Base-by-base conservation (phyloP, 2,113 vertebrate species). In the Turdus rufiventris region DNA sequence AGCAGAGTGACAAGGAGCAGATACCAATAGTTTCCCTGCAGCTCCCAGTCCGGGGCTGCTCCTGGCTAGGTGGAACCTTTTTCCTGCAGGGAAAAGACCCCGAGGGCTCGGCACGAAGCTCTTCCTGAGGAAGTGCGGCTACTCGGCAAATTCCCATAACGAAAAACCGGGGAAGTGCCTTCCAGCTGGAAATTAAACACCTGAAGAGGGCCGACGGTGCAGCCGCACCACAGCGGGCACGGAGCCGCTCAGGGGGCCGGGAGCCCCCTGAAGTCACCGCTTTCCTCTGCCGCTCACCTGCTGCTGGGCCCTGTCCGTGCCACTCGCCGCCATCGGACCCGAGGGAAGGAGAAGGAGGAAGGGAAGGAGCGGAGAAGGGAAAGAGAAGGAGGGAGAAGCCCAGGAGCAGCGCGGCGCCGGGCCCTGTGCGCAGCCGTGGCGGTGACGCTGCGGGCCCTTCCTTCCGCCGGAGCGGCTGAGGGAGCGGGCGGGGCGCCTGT, bases 401-500 rank as follows among this genome's bases (percentile, higher is more conserved):
- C 1, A 2, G 45, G 25, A 34, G 36, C 66, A 14, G 67, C 25
- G 15, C 21, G 33, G 21, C 18, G n/a, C 47, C 31, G 51, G 6
- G 43, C 60, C 28, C 6, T n/a, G 61, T 53, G 77, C 86, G 86
- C 86, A 89, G 77, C 68, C 53, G 86, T 40, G 60, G 16, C 45
- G 2, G 61, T 60, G 77, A 74, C 68, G 45, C 13, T 0, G 15
- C 2, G 3, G 10, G 23, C 28, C 1, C 14, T n/a, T 18, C 77
- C 77, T 75, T 58, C 86, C 86, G 86, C 60, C 5, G 8, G 2
- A 2, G 31, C 18, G 4, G 5, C 16, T 0, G 19, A 0, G 24
- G 7, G 8, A 7, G 12, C 6, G 9, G 20, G 15, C 0, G 0
- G 5, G 0, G 0, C 0, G 0, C 3, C 26, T 17, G 26, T 2